Evolutionary conservation across 2,113 vertebrate species (phyloP).

Genomic region (Menura novaehollandiae): DNA sequence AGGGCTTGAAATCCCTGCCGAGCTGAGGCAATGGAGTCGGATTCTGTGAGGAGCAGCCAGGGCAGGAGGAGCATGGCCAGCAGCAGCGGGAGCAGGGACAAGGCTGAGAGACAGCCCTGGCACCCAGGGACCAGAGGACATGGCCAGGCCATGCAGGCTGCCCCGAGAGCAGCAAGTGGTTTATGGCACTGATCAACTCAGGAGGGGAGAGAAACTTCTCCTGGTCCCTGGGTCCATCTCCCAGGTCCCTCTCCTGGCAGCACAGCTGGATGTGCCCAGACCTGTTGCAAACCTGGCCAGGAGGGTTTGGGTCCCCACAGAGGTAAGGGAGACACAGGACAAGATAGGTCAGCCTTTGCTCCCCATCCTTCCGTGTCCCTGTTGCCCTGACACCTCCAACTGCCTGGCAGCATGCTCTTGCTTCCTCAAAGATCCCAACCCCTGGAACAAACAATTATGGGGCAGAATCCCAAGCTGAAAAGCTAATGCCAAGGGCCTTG

Average conservation of each 20-base stretch:
- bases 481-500: rapidly evolving
- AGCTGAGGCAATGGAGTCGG: rapidly evolving
- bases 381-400: rapidly evolving
- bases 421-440: neutral
- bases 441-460: rapidly evolving
- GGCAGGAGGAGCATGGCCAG: rapidly evolving
- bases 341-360: neutral
- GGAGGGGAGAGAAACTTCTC: neutral
- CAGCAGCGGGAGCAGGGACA: neutral
- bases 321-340: rapidly evolving
- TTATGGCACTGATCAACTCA: neutral
- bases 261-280: neutral
- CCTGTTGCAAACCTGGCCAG: neutral
- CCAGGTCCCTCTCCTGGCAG: neutral
- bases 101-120: neutral
- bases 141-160: neutral
- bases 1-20: neutral
- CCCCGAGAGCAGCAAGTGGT: rapidly evolving
- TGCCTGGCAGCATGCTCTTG: rapidly evolving
- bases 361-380: neutral
- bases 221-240: neutral
- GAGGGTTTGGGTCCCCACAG: neutral
- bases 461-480: neutral
- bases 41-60: no score
- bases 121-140: neutral